Evolutionary conservation across 2,797 vertebrate species (phyloP).

Genomic region (Sebastes taczanowskii): DNA sequence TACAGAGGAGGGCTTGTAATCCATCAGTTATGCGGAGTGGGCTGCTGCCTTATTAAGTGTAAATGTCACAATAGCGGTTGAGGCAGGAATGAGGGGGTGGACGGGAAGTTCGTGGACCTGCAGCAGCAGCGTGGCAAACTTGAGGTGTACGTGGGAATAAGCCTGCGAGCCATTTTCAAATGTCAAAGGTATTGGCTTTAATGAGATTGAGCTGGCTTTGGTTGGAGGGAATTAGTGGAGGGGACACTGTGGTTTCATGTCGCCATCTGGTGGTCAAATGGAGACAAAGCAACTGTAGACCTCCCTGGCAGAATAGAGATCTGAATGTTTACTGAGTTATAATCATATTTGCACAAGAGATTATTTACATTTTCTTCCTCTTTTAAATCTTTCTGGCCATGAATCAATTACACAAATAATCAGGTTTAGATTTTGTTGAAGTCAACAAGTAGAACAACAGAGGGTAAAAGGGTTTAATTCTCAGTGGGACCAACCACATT

Average conservation of each 20-base stretch:
- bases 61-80: slow-evolving; percentile 50
- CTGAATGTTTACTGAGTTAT: background rate
- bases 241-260: slow-evolving; percentile 1
- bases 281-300: background rate
- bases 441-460: background rate
- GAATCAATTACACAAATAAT: background rate
- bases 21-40: slow-evolving; percentile 34
- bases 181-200: slow-evolving; percentile 63
- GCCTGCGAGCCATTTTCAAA: slow-evolving; percentile 58
- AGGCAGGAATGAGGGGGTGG: background rate
- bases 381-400: background rate
- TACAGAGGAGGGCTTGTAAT: slow-evolving; percentile 31
- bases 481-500: background rate
- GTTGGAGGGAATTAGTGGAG: slow-evolving; percentile 11
- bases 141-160: slow-evolving; percentile 25
- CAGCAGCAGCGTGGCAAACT: slow-evolving; percentile 18
- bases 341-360: background rate
- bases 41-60: slow-evolving; percentile 29
- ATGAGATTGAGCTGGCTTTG: slow-evolving; percentile 61
- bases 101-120: background rate
- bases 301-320: background rate
- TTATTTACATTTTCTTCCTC: background rate
- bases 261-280: slow-evolving; percentile 67
- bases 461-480: background rate
- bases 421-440: background rate